These are phyloP conservation scores for Aethina tumida DNA, from an alignment of 1,140 invertebrate genomes.

Conservation along the genomic window DNA sequence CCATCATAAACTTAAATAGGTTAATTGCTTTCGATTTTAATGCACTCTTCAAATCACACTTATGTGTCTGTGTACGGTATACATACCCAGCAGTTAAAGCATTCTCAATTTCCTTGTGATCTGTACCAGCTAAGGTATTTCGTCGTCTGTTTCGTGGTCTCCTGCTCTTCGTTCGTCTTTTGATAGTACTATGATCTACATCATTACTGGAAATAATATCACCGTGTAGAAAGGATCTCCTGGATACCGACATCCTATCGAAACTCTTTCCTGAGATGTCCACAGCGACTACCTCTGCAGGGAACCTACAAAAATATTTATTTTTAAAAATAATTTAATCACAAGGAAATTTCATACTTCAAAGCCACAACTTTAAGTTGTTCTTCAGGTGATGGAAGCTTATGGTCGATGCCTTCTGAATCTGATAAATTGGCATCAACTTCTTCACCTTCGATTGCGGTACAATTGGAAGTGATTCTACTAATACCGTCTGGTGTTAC, in stretches of 20 bases:
- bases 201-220: slow-evolving; percentile 36
- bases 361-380: slow-evolving; percentile 66
- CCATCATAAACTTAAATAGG: no score
- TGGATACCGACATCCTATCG: slow-evolving; percentile 72
- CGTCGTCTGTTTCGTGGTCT: slow-evolving; percentile 69
- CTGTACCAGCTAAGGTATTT: slow-evolving; percentile 82
- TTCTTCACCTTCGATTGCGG: slow-evolving; percentile 38
- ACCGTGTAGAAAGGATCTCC: slow-evolving; percentile 62
- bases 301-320: slow-evolving; percentile 64
- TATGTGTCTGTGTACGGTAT: no score
- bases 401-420: slow-evolving; percentile 66
- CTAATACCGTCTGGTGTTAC: slow-evolving; percentile 63
- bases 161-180: slow-evolving; percentile 58
- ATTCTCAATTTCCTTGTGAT: slow-evolving; percentile 75
- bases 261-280: slow-evolving; percentile 79
- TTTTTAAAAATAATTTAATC: no score
- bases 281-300: slow-evolving; percentile 74
- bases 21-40: no score
- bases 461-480: slow-evolving; percentile 38
- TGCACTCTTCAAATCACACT: no score
- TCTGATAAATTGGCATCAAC: slow-evolving; percentile 45
- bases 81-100: slow-evolving; percentile 62
- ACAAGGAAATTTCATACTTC: no score
- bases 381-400: slow-evolving; percentile 73
- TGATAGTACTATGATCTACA: slow-evolving; percentile 36